These are phyloP conservation scores for Macrosoma leucophasiata DNA, from an alignment of 2,888 invertebrate species.

Conservation along the genomic window DNA sequence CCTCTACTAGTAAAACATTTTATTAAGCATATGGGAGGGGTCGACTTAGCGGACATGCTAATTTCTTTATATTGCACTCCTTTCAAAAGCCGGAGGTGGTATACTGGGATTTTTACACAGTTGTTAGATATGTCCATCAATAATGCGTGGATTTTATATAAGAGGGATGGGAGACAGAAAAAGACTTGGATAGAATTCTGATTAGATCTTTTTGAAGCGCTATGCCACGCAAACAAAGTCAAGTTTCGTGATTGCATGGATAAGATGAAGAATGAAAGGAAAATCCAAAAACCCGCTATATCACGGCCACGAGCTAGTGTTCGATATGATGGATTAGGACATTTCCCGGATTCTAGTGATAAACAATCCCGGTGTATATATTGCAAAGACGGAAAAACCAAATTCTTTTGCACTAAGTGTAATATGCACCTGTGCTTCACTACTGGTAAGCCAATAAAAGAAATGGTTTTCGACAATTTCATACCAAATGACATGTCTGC, in stretches of 20 bases:
- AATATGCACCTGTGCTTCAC: conserved; percentile 17
- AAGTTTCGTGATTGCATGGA: conserved; percentile 5
- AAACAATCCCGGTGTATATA: conserved; percentile 16
- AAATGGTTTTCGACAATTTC: conserved; percentile 14
- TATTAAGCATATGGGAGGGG: conserved; percentile 28
- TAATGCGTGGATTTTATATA: conserved; percentile 5
- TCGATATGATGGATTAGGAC: conserved; percentile 11
- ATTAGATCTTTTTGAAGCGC: conserved; percentile 10
- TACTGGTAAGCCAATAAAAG: conserved; percentile 16
- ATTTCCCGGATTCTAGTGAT: conserved; percentile 17
- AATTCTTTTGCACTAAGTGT: conserved; percentile 13
- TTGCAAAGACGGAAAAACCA: conserved; percentile 10
- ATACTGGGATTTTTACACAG: conserved; percentile 22
- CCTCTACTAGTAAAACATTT: conserved; percentile 27
- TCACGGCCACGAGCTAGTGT: conserved; percentile 13
- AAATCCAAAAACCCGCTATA: conserved; percentile 12
- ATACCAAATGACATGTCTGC: conserved; percentile 5
- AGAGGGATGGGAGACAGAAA: conserved; percentile 7
- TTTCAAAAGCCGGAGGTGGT: conserved; percentile 27
- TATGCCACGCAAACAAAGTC: conserved; percentile 5
- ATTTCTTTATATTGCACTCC: conserved; percentile 19
- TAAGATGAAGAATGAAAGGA: conserved; percentile 9
- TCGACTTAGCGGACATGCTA: conserved; percentile 15
- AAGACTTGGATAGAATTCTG: conserved; percentile 9
- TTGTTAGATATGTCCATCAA: conserved; percentile 9